Conservation (phyloP, 2,113 vertebrate genomes). For the Hippolais icterina region DNA sequence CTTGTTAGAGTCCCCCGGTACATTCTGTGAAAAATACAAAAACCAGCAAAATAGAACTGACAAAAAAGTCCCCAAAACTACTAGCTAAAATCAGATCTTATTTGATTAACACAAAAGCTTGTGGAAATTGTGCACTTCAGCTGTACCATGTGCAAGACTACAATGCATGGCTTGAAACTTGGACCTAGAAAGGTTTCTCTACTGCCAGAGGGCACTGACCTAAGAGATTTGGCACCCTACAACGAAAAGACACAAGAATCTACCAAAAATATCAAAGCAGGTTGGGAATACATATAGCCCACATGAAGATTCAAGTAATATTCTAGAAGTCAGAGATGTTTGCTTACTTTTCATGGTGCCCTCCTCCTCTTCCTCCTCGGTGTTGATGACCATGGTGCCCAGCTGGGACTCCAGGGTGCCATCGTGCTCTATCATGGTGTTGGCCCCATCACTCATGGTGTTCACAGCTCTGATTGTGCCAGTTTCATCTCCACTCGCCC, state of each 20-base stretch:
- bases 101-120: neutral
- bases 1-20: neutral
- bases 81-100: neutral
- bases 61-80: neutral
- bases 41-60: neutral
- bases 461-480: constrained; percentile 84
- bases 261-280: neutral
- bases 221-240: neutral
- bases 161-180: neutral
- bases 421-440: constrained; percentile 84
- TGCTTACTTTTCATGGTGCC: constrained; percentile 94
- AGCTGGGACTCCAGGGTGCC: constrained; percentile 84
- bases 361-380: constrained; percentile 86
- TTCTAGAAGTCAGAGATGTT: neutral
- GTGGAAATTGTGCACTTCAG: neutral
- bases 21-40: neutral
- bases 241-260: neutral
- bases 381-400: constrained; percentile 95
- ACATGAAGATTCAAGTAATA: neutral
- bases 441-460: constrained; percentile 73
- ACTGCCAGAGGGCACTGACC: neutral
- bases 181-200: neutral
- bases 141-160: neutral
- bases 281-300: neutral
- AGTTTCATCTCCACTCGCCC: constrained; percentile 75